Evolutionary conservation across 2,888 invertebrate genomes (phyloP).

Genomic region (Invenusta paracnida): DNA sequence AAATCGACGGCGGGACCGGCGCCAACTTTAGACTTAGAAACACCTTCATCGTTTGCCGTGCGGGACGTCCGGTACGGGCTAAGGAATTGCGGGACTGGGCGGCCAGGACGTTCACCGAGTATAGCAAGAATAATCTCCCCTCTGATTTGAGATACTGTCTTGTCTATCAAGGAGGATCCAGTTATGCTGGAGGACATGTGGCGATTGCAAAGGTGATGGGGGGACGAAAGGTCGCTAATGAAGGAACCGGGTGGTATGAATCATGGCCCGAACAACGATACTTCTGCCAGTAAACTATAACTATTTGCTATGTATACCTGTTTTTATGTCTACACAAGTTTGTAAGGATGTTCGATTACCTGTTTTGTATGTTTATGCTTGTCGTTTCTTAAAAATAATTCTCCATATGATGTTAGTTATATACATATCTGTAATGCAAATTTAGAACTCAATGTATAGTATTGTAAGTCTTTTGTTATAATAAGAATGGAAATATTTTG

Average conservation of each 20-base stretch:
- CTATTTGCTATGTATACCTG: too few species aligned
- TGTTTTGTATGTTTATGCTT: too few species aligned
- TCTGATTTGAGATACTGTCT: not conserved
- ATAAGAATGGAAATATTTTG: too few species aligned
- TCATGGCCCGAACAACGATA: not conserved
- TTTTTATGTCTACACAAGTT: too few species aligned
- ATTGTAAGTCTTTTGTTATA: too few species aligned
- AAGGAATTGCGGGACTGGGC: not conserved
- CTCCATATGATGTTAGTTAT: too few species aligned
- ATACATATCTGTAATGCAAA: too few species aligned
- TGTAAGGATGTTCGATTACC: too few species aligned
- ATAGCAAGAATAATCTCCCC: not conserved
- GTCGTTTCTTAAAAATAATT: too few species aligned
- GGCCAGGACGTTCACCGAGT: not conserved
- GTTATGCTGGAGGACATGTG: not conserved
- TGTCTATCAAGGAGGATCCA: not conserved
- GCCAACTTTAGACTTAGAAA: not conserved
- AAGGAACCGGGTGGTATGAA: not conserved
- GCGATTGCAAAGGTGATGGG: not conserved
- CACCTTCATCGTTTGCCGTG: not conserved
- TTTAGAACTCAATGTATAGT: too few species aligned
- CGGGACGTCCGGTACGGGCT: not conserved
- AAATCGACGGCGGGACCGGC: not conserved
- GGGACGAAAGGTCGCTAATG: not conserved
- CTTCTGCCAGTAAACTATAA: not conserved